These are phyloP conservation scores for Ylistrum balloti DNA, from an alignment of 1,140 invertebrate species.

Conservation along the genomic window DNA sequence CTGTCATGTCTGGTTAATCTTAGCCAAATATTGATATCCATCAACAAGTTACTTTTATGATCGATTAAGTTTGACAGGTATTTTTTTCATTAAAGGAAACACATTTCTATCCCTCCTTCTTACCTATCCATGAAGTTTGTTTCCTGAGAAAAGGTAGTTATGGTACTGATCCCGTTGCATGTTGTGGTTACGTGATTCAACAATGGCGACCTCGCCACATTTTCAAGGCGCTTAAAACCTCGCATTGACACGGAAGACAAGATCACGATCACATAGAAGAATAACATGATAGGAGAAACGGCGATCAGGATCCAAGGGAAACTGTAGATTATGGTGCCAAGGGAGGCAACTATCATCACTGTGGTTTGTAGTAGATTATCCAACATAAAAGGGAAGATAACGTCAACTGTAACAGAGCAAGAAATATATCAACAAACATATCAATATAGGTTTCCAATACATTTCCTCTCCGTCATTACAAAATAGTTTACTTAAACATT, in stretches of 20 bases:
- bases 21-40: no score
- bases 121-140: slow-evolving; percentile 75
- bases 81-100: no score
- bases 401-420: slow-evolving; percentile 47
- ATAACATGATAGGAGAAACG: slow-evolving; percentile 44
- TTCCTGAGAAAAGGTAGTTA: slow-evolving; percentile 85
- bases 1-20: no score
- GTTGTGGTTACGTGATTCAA: slow-evolving; percentile 86
- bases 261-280: slow-evolving; percentile 45
- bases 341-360: slow-evolving; percentile 18
- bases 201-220: slow-evolving; percentile 85
- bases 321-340: slow-evolving; percentile 14
- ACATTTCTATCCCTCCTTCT: background rate
- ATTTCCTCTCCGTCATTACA: no score
- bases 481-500: no score
- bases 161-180: slow-evolving; percentile 86
- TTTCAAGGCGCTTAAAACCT: slow-evolving; percentile 87
- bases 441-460: no score
- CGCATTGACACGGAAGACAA: slow-evolving; percentile 83
- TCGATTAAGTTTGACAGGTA: no score
- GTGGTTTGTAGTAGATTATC: slow-evolving; percentile 49
- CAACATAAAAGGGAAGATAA: slow-evolving; percentile 50
- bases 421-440: background rate
- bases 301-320: slow-evolving; percentile 54
- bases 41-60: no score